Conservation (phyloP, 1,140 invertebrate genomes). For the Drosophila sechellia region DNA sequence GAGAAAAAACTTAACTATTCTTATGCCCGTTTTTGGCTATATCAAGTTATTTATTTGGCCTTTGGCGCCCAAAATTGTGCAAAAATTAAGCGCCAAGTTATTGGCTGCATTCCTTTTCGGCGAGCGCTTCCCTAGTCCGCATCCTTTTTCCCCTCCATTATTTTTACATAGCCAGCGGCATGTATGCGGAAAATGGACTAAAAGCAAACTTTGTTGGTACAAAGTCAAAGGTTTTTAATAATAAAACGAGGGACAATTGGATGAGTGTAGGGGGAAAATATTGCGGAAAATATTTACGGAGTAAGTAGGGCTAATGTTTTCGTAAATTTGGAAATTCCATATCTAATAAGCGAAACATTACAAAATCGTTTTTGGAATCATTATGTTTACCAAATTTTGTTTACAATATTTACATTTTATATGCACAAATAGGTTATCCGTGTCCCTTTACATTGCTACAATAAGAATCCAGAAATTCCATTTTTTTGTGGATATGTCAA, state of each 20-base stretch:
- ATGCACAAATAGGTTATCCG: no score
- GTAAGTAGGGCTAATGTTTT: neutral
- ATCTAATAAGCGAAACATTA: neutral
- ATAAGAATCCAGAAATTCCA: no score
- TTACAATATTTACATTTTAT: neutral
- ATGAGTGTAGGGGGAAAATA: neutral
- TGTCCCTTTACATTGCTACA: no score
- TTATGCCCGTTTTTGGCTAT: slow-evolving; percentile 35
- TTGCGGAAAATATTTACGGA: neutral
- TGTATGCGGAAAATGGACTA: slow-evolving; percentile 19
- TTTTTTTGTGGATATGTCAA: no score
- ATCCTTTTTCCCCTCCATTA: slow-evolving; percentile 9
- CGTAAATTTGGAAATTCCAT: neutral
- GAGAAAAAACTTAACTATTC: slow-evolving; percentile 35
- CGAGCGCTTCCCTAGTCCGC: neutral
- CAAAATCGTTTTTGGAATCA: neutral
- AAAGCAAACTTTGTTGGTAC: slow-evolving; percentile 36
- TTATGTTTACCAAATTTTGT: neutral
- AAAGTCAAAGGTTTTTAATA: slow-evolving; percentile 55
- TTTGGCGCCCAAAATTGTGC: slow-evolving; percentile 43
- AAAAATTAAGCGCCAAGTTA: slow-evolving; percentile 55
- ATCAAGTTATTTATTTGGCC: slow-evolving; percentile 59
- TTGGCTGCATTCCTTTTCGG: slow-evolving; percentile 33
- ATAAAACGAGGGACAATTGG: slow-evolving; percentile 30
- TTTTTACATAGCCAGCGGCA: slow-evolving; percentile 36